Evolutionary conservation across 1,140 invertebrate genomes (phyloP), one percentile per base, ranked within the genome.

Genomic region (Plectrocnemia conspersa): DNA sequence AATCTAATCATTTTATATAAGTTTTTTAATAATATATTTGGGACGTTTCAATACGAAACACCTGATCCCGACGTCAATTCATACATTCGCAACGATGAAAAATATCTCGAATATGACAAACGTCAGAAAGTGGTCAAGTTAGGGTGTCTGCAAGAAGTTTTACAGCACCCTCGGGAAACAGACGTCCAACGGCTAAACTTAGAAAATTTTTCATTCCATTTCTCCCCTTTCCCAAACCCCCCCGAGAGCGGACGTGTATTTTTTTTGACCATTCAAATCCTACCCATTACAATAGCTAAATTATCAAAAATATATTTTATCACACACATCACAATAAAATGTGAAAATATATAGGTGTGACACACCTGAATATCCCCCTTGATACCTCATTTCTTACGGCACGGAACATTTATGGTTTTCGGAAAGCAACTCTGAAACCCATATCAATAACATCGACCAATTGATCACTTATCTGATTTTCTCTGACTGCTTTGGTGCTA

Each of bases 171-270:
- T 10, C 7, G 59, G 55, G 59, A 58, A n/a, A 45, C 48, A 32
- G 45, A 52, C 50, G 58, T 61, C 58, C 49, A 44, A 15, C 46
- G 23, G 25, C 52, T 46, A 54, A 54, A 45, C 58, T 54, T 41
- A 50, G 49, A 53, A 41, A 54, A 61, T 61, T 57, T 61, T 58
- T 61, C 59, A 61, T 61, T 52, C 48, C 55, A 54, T 52, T 42
- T 50, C 40, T 41, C 36, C 49, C 42, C 49, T 45, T 53, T 36
- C 27, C 50, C 25, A 27, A 52, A 49, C 29, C 47, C 54, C n/a
- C 58, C 47, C 19, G 32, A 15, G 53, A 21, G 6, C 13, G 23
- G 32, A 33, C 36, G 15, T 22, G 24, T 21, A 23, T 44, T 44
- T 24, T 44, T 44, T 18, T 35, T 32, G 42, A 22, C 35, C 35